Evolutionary conservation across 2,113 vertebrate genomes (phyloP).

Genomic region (Chinchilla lanigera): DNA sequence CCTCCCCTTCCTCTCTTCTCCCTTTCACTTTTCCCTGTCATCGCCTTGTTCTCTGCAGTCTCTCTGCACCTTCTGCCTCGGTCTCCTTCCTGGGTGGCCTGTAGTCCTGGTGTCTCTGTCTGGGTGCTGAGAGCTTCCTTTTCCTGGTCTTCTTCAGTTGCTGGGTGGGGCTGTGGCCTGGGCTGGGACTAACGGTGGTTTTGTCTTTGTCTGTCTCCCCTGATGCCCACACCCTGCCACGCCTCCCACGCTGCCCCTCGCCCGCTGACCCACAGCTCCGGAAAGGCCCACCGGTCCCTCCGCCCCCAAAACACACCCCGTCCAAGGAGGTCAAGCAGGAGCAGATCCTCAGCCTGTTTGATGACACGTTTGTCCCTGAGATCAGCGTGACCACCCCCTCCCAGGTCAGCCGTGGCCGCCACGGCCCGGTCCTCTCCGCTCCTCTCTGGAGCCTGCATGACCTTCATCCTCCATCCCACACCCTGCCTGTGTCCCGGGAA

Average conservation of each 20-base stretch:
- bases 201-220: slow-evolving; percentile 88
- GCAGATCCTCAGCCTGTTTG: slow-evolving; percentile 98
- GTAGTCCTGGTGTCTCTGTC: background rate
- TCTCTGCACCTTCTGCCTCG: background rate
- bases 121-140: background rate
- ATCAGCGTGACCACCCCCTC: slow-evolving; percentile 98
- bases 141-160: accelerated
- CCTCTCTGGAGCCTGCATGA: slow-evolving; percentile 25
- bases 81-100: background rate
- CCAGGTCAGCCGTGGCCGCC: slow-evolving; percentile 92
- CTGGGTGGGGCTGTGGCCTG: background rate
- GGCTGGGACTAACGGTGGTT: slow-evolving; percentile 85
- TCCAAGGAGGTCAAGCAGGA: slow-evolving; percentile 98
- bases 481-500: background rate
- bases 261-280: slow-evolving; percentile 91
- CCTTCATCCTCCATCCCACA: background rate
- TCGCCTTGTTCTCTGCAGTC: background rate
- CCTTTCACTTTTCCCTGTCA: background rate
- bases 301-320: slow-evolving; percentile 97
- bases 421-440: slow-evolving; percentile 67
- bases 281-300: slow-evolving; percentile 95
- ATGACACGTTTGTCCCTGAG: slow-evolving; percentile 94
- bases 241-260: background rate
- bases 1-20: background rate
- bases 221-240: background rate